Percentiles rank a stretch among this genome's conserved stretches.
Conservation (phyloP, 2,888 invertebrate genomes). For the Resseliella maxima region DNA sequence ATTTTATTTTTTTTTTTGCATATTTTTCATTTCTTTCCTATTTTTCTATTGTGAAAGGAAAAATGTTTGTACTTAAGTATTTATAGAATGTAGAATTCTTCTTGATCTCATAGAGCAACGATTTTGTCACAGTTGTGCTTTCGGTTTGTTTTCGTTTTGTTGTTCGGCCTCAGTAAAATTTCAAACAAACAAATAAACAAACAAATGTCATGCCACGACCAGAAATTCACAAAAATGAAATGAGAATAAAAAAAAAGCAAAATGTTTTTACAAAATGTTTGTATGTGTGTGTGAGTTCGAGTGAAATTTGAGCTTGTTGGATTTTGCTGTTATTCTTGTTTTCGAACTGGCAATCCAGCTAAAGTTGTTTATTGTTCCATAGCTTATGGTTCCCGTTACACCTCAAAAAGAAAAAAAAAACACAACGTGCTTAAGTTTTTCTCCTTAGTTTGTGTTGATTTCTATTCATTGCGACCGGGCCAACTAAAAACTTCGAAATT, state of each 20-base stretch:
- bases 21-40: neutral
- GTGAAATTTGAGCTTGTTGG: neutral
- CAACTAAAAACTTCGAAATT: neutral
- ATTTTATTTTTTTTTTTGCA: neutral
- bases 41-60: neutral
- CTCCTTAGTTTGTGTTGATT: neutral
- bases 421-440: neutral
- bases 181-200: neutral
- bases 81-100: neutral
- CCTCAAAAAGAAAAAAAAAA: neutral
- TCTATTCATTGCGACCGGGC: neutral
- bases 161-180: neutral
- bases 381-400: neutral
- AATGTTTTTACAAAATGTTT: no score
- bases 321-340: neutral
- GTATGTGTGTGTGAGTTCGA: neutral
- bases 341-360: neutral
- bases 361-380: neutral
- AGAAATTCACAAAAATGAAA: neutral
- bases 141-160: neutral
- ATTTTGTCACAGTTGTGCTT: constrained; percentile 23
- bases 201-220: neutral
- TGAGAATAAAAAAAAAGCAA: neutral
- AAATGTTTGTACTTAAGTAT: neutral
- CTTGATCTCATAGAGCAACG: neutral